A percentile compares a stretch with the other conserved stretches of the same genome.
phyloP scores from a whole-genome alignment of 2,888 invertebrate species.

The Agrenia bidenticulata region DNA sequence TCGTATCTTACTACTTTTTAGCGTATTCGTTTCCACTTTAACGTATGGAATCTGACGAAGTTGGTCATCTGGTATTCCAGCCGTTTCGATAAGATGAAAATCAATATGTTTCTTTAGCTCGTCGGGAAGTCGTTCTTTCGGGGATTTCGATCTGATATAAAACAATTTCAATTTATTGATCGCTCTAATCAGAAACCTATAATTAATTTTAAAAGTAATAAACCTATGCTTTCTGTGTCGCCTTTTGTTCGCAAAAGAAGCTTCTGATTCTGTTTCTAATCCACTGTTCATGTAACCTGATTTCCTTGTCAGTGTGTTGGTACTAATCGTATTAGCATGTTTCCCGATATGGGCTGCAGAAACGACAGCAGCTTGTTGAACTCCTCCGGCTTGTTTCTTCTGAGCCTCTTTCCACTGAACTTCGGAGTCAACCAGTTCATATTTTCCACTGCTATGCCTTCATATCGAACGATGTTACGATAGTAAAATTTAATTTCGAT shows the following conservation, averaged over 20 bases:
- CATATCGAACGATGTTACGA: no score
- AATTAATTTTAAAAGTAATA: background rate
- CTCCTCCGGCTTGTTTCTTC: constrained; percentile 64
- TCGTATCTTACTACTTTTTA: constrained; percentile 38
- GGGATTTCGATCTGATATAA: constrained; percentile 62
- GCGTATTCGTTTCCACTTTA: constrained; percentile 67
- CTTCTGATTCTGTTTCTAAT: constrained; percentile 59
- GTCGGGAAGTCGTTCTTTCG: constrained; percentile 71
- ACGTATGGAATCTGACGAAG: constrained; percentile 85
- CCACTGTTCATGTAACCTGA: constrained; percentile 57
- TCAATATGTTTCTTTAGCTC: constrained; percentile 83
- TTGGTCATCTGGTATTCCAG: constrained; percentile 84
- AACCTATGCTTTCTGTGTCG: constrained; percentile 36
- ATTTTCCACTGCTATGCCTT: constrained; percentile 54
- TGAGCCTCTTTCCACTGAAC: constrained; percentile 87
- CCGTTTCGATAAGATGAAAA: constrained; percentile 82
- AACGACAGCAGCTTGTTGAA: constrained; percentile 63
- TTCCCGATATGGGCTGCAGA: constrained; percentile 28
- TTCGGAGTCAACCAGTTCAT: constrained; percentile 81
- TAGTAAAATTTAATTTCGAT: background rate
- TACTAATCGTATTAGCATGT: constrained; percentile 6
- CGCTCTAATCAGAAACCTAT: constrained; percentile 1
- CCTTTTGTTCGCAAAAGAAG: constrained; percentile 55
- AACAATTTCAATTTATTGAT: background rate
- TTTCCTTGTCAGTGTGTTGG: constrained; percentile 34